Evolutionary conservation across 2,797 vertebrate genomes (phyloP), one percentile per base, ranked within the genome.

Genomic region (Chaetodon trifasciatus): DNA sequence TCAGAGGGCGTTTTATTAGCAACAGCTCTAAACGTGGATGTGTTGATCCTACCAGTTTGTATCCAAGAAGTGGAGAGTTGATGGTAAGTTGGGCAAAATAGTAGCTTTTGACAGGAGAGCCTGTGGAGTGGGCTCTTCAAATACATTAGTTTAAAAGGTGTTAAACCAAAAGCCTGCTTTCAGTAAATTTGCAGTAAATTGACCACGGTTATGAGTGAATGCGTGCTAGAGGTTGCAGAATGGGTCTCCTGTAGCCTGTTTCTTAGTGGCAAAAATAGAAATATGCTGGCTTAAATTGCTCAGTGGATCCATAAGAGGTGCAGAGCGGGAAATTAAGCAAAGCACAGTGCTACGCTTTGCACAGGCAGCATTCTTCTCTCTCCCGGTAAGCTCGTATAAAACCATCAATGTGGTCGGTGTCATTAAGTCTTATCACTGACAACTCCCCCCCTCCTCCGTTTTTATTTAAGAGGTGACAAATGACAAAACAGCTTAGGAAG

Each of bases 401-500:
- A 82, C 78, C 76, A 76, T 75, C 85, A 85, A 39, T 57, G 80
- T 46, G 85, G 81, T 83, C 23, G 82, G 71, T 86, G 83, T 91
- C 87, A 90, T 91, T 87, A 88, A 89, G 88, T 88, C 89, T 93
- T 89, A 92, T 91, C 90, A 64, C 82, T 86, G 84, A 85, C 87
- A 83, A 73, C 74, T 37, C 79, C 76, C 23, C 28, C 55, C 74
- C 73, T 47, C 78, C 81, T 80, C 81, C 71, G 28, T 88, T 92
- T 93, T 93, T 91, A 91, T 92, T 94, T 87, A 94, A 93, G 92
- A 91, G 91, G 89, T 91, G 92, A 93, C 93, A 93, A 95, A 95
- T 93, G 92, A 94, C 93, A 94, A 92, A 94, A 93, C 90, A 91
- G 92, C 93, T 95, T 93, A 94, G 88, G 83, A 90, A 93, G 94